These are phyloP conservation scores for Lepisosteus oculatus DNA, from an alignment of 2,113 vertebrate genomes.

Conservation along the genomic window DNA sequence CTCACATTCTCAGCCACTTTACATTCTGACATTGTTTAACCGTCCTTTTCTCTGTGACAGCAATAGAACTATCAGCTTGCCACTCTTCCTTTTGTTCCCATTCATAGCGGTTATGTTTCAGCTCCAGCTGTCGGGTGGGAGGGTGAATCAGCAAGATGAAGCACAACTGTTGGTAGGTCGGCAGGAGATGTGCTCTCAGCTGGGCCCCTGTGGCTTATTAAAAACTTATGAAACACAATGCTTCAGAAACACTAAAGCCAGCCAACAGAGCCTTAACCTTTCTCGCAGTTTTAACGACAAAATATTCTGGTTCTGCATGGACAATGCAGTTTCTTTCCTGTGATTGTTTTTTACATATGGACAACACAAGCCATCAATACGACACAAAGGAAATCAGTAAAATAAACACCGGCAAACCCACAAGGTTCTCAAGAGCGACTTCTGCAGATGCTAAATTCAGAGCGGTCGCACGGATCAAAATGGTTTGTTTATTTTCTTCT, in stretches of 20 bases:
- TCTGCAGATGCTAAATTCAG: no score
- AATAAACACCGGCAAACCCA: no score
- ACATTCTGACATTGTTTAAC: no score
- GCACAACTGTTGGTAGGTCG: conserved; percentile 21
- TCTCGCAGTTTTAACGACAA: neutral
- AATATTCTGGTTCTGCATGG: neutral
- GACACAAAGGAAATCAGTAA: no score
- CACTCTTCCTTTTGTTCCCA: no score
- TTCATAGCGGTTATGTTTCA: neutral
- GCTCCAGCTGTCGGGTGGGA: neutral
- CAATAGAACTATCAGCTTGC: neutral
- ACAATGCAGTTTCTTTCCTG: no score
- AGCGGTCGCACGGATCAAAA: no score
- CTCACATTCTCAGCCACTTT: no score
- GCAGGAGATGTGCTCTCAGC: conserved; percentile 1
- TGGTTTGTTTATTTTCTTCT: no score
- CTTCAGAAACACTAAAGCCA: neutral
- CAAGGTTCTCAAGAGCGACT: no score
- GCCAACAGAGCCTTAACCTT: neutral
- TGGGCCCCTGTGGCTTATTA: conserved; percentile 4
- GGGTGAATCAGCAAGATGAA: conserved; percentile 26
- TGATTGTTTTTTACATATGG: no score
- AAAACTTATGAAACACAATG: conserved; percentile 18
- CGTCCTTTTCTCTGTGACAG: neutral
- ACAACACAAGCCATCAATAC: no score